Conservation (phyloP, 2,797 vertebrate species). For the Lemur catta region DNA sequence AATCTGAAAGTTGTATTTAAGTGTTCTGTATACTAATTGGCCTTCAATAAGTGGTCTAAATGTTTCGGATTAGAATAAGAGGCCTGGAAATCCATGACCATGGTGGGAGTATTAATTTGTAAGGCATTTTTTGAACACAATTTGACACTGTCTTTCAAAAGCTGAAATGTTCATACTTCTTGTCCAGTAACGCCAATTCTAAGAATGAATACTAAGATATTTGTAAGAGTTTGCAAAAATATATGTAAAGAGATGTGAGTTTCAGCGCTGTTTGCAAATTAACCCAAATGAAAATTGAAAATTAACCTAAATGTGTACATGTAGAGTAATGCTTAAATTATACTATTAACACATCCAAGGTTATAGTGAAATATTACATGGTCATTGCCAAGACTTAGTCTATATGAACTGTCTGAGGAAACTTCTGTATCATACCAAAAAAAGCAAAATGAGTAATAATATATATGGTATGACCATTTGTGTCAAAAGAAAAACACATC, state of each 20-base stretch:
- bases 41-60: not conserved
- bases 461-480: not conserved
- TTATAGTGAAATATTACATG: not conserved
- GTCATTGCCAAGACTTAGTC: not conserved
- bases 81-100: not conserved
- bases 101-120: not conserved
- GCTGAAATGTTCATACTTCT: not conserved
- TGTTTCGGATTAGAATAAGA: not conserved
- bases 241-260: not conserved
- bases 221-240: not conserved
- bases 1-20: not conserved
- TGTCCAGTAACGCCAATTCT: not conserved
- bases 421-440: not conserved
- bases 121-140: not conserved
- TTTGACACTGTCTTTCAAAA: not conserved
- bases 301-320: not conserved
- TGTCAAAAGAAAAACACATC: not conserved
- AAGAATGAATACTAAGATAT: not conserved
- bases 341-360: not conserved
- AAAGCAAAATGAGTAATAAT: not conserved
- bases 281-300: not conserved
- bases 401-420: not conserved
- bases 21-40: not conserved
- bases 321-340: not conserved
- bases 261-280: not conserved